Evolutionary conservation across 37 sponge, comb jelly and placozoan genomes (phyloP).

Genomic region (Hexactinellida sp.): DNA sequence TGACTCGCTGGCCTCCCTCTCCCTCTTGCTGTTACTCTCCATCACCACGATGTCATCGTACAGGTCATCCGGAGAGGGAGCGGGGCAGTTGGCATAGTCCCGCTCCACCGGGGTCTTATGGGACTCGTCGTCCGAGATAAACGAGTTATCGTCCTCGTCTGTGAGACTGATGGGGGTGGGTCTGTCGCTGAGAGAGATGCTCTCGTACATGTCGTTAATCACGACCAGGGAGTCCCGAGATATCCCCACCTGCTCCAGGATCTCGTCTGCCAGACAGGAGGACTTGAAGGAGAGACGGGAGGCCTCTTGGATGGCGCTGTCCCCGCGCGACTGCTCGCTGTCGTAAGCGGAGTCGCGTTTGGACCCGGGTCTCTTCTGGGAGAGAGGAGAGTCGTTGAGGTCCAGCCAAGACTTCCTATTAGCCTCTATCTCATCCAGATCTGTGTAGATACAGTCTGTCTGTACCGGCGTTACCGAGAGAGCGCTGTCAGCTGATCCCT

Average conservation of each 20-base stretch:
- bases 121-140: not conserved
- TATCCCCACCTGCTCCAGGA: conserved; percentile 4
- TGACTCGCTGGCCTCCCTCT: not conserved
- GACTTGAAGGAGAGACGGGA: not conserved
- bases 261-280: not conserved
- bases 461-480: not conserved
- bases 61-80: not conserved
- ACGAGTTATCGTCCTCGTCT: not conserved
- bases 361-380: not conserved
- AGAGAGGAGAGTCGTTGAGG: not conserved
- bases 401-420: not conserved
- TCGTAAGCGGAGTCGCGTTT: conserved; percentile 15
- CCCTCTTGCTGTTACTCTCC: not conserved
- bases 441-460: not conserved
- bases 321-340: conserved; percentile 10
- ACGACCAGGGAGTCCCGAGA: not conserved
- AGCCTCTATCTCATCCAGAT: not conserved
- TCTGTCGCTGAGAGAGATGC: not conserved
- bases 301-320: not conserved
- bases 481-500: not conserved
- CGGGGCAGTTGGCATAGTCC: not conserved
- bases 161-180: not conserved
- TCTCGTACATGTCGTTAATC: conserved; percentile 8
- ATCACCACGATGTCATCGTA: not conserved
- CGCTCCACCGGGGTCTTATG: not conserved